Base-by-base conservation (phyloP, 2,113 vertebrate genomes). In the Cochlearius cochlearius region DNA sequence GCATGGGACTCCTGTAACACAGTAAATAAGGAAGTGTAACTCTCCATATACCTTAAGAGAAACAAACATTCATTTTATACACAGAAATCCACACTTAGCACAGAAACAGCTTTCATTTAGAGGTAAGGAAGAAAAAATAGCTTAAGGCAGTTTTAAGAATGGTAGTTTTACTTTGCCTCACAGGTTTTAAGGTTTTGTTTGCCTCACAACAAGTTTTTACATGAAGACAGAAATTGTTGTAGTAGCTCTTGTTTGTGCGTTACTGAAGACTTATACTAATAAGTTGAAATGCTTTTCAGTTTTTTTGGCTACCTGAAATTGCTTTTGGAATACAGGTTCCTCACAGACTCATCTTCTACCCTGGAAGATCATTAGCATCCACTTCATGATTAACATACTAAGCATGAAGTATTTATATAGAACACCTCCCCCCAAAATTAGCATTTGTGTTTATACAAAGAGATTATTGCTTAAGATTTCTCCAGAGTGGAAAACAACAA, bases 1-100 rank as follows among this genome's bases (percentile, higher is more conserved):
- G 99, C 99, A 97, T 99, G 99, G 29, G 99, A 99, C 97, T 99
- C 99, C 99, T 99, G 91, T 15, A 95, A 95, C n/a, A 98, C 41
- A 97, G 94, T 55, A 97, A 96, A 97, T 30, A 92, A 92, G 25
- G 43, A 86, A 49, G 87, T 16, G 10, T 71, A 50, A 90, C 38
- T 71, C 60, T 38, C 59, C 29, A 53, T 2, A 27, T 9, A 66
- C 3, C 19, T 26, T 7, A 82, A 63, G 30, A 77, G n/a, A 73
- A 93, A 73, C 9, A 86, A 88, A 88, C 18, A 77, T 15, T 53
- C 16, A 15, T 49, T 84, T 53, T 49, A 79, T 41, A 75, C n/a
- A 85, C 14, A 88, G 78, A 75, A 94, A 69, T 15, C 7, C 41
- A 88, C 23, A 64, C 23, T 39, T 66, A 8, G 52, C 76, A 52